These are phyloP conservation scores for Takifugu flavidus DNA, from an alignment of 2,113 vertebrate genomes.

Conservation along the genomic window DNA sequence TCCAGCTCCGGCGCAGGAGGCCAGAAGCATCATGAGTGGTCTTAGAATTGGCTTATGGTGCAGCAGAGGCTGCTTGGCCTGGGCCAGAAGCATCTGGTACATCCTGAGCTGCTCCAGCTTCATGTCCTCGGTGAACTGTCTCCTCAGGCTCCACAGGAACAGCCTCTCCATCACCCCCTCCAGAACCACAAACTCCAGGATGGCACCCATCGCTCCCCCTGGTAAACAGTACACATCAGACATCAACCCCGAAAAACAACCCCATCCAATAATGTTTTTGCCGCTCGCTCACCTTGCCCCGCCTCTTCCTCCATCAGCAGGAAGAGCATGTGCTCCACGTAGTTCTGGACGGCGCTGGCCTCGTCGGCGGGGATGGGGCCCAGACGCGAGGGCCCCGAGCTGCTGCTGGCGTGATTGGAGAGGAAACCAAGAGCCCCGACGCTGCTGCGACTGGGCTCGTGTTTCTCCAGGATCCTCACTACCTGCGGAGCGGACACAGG, in stretches of 20 bases:
- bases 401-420: conserved; percentile 8
- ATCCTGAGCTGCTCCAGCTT: conserved; percentile 94
- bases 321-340: conserved; percentile 96
- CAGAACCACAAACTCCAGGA: conserved; percentile 92
- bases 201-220: conserved; percentile 90
- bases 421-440: conserved; percentile 44
- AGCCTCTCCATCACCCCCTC: conserved; percentile 97
- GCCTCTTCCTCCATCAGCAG: conserved; percentile 90
- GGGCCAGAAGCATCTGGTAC: conserved; percentile 90
- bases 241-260: not conserved
- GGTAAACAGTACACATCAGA: fast-evolving
- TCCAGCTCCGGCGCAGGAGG: conserved; percentile 83
- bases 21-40: conserved; percentile 96
- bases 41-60: conserved; percentile 92
- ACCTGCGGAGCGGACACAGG: conserved; percentile 72
- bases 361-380: conserved; percentile 85
- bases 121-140: conserved; percentile 91
- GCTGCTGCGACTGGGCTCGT: conserved; percentile 79
- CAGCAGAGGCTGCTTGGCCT: conserved; percentile 88
- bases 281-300: conserved; percentile 67
- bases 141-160: conserved; percentile 92
- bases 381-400: conserved; percentile 27
- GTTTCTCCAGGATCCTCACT: conserved; percentile 90
- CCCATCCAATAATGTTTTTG: too few species aligned
- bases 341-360: conserved; percentile 95